Base-by-base conservation (phyloP, 2,113 vertebrate species). In the Nesogale talazaci region DNA sequence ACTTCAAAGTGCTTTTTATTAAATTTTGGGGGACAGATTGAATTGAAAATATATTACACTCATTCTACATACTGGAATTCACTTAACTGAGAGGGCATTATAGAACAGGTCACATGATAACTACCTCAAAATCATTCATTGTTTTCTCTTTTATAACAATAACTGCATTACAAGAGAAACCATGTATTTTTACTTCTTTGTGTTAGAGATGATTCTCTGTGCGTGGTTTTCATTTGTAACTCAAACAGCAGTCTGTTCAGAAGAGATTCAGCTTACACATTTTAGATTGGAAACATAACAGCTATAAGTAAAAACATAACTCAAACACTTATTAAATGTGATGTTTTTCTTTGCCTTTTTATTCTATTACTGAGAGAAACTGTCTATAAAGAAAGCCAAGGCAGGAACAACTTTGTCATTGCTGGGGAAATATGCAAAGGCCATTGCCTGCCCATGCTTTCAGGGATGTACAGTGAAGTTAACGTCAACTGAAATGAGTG, bases 1-100 rank as follows among this genome's bases (percentile, higher is more conserved):
- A 88, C 65, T 91, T 96, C 22, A 88, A 40, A 95, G 93, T 85
- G 11, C 80, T 31, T 83, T 83, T 80, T 96, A 36, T 79, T 29
- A n/a, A 83, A 78, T 25, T 93, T 95, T 89, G 17, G 46, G 46
- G 46, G 5, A 52, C 46, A 52, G 14, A 52, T 8, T 52, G 95
- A 70, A 22, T 86, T 83, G 65, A 85, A 97, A 94, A 65, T 38
- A 25, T 52, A 52, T 20, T 40, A 77, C 16, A 88, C n/a, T 67
- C 92, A 23, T 2, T 9, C 75, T 93, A 84, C 36, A 61, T 57
- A 81, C 74, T 36, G 79, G 81, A 75, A 11, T 93, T 95, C 40
- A 77, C 91, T 95, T 94, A 90, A 86, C 93, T 88, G 46, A 12
- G 46, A 52, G 46, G 46, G 46, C 46, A 52, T 8, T 94, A 81